A percentile compares a stretch with the other conserved stretches of the same genome.
phyloP scores from a whole-genome alignment of 1,140 invertebrate genomes.

The Pseudomyrmex pallidus region DNA sequence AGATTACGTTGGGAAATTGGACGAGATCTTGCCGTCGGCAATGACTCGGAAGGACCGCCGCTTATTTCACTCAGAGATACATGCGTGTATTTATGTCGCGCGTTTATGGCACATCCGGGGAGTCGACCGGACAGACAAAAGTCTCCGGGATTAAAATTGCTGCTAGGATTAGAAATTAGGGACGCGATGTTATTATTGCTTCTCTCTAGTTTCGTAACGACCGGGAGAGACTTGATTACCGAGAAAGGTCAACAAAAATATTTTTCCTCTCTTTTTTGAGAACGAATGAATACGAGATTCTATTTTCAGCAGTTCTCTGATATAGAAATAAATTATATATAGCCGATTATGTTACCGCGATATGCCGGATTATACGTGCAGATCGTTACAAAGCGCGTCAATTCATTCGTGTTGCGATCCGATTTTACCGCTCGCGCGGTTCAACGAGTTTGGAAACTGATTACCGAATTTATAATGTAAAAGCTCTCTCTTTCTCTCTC shows the following conservation, averaged over 20 bases:
- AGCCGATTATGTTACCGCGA: background rate
- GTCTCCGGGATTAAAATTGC: background rate
- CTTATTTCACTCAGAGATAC: conserved; percentile 28
- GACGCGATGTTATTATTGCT: background rate
- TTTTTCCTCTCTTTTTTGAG: too few relatives aligned
- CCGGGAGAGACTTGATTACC: background rate
- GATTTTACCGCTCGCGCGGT: background rate
- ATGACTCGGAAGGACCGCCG: conserved; percentile 19
- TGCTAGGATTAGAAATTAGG: background rate
- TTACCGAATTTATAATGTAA: conserved; percentile 49
- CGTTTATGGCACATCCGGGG: background rate
- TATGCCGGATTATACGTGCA: background rate
- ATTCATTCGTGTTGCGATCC: conserved; percentile 24
- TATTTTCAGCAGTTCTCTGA: background rate
- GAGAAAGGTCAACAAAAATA: background rate
- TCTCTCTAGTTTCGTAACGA: background rate
- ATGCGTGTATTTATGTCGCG: background rate
- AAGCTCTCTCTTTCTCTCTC: background rate
- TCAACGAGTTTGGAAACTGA: conserved; percentile 53
- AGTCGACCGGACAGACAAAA: background rate
- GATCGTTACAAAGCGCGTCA: background rate
- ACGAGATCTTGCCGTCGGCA: conserved; percentile 36
- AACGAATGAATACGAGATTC: too few relatives aligned
- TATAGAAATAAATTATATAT: background rate
- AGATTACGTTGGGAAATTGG: conserved; percentile 46